Evolutionary conservation across 1,140 invertebrate species (phyloP).

Genomic region (Meloidogyne chitwoodi): DNA sequence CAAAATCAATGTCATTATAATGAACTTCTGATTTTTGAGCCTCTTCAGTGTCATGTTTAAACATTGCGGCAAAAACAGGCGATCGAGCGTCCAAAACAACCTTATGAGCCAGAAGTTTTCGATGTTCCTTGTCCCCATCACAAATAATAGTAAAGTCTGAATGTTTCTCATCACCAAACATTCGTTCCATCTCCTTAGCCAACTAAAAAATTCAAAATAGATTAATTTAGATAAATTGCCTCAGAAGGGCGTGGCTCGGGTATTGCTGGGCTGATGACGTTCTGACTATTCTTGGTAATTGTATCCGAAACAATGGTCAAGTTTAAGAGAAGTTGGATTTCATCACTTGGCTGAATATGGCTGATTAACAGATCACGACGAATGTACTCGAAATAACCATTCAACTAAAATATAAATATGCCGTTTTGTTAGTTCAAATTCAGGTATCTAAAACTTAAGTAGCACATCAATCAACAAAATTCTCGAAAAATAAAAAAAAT

Average conservation of each 20-base stretch:
- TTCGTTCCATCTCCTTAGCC: slow-evolving; percentile 33
- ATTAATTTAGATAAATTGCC: not conserved
- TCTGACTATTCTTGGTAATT: slow-evolving; percentile 43
- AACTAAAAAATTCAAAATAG: slow-evolving; percentile 27
- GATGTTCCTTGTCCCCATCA: slow-evolving; percentile 19
- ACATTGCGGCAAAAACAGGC: slow-evolving; percentile 60
- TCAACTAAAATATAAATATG: slow-evolving; percentile 38
- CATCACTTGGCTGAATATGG: slow-evolving; percentile 48
- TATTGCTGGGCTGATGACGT: not conserved
- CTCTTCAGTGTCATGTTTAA: slow-evolving; percentile 47
- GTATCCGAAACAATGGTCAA: slow-evolving; percentile 56
- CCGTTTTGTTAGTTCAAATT: not conserved
- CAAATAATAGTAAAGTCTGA: slow-evolving; percentile 56
- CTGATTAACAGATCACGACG: slow-evolving; percentile 50
- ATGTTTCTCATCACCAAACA: slow-evolving; percentile 28
- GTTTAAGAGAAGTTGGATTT: slow-evolving; percentile 45
- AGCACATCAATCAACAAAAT: not conserved
- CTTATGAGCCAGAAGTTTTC: slow-evolving; percentile 56
- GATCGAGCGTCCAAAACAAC: slow-evolving; percentile 58
- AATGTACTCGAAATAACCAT: slow-evolving; percentile 60
- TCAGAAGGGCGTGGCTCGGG: slow-evolving; percentile 27
- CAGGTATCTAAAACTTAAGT: too few relatives aligned
- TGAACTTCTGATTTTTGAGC: slow-evolving; percentile 40
- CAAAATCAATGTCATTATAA: slow-evolving; percentile 53
- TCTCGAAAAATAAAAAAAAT: not conserved